phyloP scores from a whole-genome alignment of 2,113 vertebrate genomes.

The Gnathonemus longibarbis region DNA sequence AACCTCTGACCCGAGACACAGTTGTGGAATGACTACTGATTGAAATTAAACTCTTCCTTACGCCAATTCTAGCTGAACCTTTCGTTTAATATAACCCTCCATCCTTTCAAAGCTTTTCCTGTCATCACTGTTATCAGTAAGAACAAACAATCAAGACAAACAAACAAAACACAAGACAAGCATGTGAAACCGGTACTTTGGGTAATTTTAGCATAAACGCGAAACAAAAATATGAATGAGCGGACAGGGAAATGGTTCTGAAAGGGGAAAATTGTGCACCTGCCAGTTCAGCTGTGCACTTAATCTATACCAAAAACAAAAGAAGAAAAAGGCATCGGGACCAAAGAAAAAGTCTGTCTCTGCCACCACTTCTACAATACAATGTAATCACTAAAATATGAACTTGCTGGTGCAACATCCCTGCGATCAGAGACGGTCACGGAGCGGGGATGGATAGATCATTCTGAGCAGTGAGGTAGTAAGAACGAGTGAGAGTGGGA shows the following conservation, averaged over 20 bases:
- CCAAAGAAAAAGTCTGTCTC: background rate
- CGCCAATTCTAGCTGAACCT: background rate
- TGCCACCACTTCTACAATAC: background rate
- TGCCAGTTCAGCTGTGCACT: background rate
- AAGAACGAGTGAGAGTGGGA: background rate
- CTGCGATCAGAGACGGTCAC: background rate
- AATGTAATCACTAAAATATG: background rate
- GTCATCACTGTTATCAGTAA: background rate
- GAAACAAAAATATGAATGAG: background rate
- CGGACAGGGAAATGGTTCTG: background rate
- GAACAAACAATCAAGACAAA: background rate
- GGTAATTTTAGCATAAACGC: background rate
- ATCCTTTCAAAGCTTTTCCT: background rate
- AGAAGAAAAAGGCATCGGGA: background rate
- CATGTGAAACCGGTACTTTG: background rate
- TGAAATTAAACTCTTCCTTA: background rate
- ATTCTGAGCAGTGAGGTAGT: constrained; percentile 4
- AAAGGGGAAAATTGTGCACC: background rate
- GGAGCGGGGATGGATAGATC: background rate
- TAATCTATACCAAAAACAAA: background rate
- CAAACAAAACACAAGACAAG: background rate
- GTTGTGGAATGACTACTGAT: background rate
- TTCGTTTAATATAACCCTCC: background rate
- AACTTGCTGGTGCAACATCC: background rate
- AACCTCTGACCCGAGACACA: background rate